Percentiles rank a stretch among this genome's conserved stretches.
Conservation (phyloP, 30 jellyfish, hydroid and myxozoan species). For the Rhopilema esculentum region DNA sequence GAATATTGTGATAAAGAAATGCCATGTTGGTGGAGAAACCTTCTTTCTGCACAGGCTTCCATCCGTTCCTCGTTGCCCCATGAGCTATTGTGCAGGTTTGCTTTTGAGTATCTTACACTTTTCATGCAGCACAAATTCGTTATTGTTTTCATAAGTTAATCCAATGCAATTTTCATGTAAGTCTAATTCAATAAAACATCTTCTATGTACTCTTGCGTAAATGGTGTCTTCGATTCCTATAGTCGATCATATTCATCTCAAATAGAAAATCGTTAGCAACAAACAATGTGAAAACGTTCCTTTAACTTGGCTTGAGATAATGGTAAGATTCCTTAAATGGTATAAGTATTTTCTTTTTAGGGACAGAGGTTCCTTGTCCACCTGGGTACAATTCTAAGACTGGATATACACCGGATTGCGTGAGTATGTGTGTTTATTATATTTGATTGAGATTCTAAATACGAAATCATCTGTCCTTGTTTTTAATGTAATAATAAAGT, state of each 20-base stretch:
- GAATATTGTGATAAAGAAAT: slow-evolving; percentile 66
- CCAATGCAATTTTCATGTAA: neutral
- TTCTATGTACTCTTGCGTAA: too few relatives aligned
- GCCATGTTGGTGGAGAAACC: slow-evolving; percentile 57
- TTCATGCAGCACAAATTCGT: neutral
- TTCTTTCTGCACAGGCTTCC: slow-evolving; percentile 62
- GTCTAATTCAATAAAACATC: too few relatives aligned
- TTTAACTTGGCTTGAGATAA: too few relatives aligned
- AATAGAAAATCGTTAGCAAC: too few relatives aligned
- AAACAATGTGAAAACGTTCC: too few relatives aligned
- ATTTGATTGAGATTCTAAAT: neutral
- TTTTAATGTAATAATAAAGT: neutral
- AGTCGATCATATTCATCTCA: too few relatives aligned
- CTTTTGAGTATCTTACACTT: neutral
- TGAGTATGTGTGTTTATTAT: slow-evolving; percentile 73
- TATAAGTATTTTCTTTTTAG: too few relatives aligned
- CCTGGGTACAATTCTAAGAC: slow-evolving; percentile 81
- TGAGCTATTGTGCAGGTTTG: slow-evolving; percentile 94
- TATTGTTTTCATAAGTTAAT: neutral
- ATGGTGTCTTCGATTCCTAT: too few relatives aligned
- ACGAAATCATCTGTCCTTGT: neutral
- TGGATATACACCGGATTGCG: slow-evolving; percentile 89
- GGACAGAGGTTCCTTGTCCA: slow-evolving; percentile 79
- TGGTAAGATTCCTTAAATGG: too few relatives aligned
- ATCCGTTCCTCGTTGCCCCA: slow-evolving; percentile 82